Evolutionary conservation across 2,888 invertebrate genomes (phyloP), one percentile per base, ranked within the genome.

Genomic region (Drosophila imparisetae): DNA sequence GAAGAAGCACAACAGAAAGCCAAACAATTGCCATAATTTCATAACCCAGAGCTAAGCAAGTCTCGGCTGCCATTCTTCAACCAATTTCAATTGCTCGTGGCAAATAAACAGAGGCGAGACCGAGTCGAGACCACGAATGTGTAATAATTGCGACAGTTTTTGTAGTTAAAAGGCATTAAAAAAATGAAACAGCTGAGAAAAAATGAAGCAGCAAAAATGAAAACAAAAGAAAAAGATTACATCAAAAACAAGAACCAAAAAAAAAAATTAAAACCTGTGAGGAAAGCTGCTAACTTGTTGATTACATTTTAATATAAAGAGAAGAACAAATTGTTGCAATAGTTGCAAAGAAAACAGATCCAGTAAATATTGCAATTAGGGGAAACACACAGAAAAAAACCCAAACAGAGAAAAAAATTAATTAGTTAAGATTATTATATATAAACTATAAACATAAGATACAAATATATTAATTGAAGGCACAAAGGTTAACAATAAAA

Each of bases 111-210:
- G 27, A 66, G 57, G 59, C 58, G 34, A 49, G 67, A 48, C 60
- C 27, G 27, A 66, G 27, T 40, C 49, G 45, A 62, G 53, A 58
- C 75, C 57, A 70, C 52, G 53, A 74, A 87, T 87, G 79, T 87
- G 85, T 72, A 87, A 85, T 85, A 81, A 79, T 86, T 86, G 85
- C 85, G 79, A 85, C 79, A 87, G 65, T 86, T 87, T 71, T 64
- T 30, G 42, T 72, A 72, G 68, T 65, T 75, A 71, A 72, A 64
- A 77, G 71, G 58, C 78, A 68, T 70, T 58, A 68, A 8, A 81
- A 59, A 81, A 63, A 50, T 61, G 36, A 42, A 50, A 64, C 32
- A 18, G 21, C 21, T 24, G 59, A 55, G 60, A 32, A 32, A 32
- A 32, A 32, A 32, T 32, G 4, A 49, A 57, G 52, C 57, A 27